phyloP scores from a whole-genome alignment of 1,140 invertebrate species.

The Drosophila nasuta region DNA sequence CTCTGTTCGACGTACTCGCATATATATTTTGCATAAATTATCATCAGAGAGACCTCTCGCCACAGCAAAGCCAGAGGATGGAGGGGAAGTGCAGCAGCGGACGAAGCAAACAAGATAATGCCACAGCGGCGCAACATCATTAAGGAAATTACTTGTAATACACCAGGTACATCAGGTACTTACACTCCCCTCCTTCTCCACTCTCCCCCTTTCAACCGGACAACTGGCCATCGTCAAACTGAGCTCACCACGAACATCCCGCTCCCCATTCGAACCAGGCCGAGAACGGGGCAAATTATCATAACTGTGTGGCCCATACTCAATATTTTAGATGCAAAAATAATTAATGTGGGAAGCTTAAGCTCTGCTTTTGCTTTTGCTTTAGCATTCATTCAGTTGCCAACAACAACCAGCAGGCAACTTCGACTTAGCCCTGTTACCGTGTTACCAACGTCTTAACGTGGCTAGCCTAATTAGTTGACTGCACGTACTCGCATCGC shows the following conservation, averaged over 20 bases:
- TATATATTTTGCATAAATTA: slow-evolving; percentile 83
- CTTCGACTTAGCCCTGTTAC: slow-evolving; percentile 10
- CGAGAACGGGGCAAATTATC: slow-evolving; percentile 62
- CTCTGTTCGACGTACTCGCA: slow-evolving; percentile 12
- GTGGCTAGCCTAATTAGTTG: slow-evolving; percentile 66
- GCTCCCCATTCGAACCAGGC: not conserved
- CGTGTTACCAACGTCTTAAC: slow-evolving; percentile 36
- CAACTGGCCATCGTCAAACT: slow-evolving; percentile 11
- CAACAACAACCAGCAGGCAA: slow-evolving; percentile 3
- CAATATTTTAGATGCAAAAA: slow-evolving; percentile 77
- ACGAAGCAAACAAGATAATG: slow-evolving; percentile 75
- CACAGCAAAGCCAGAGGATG: slow-evolving; percentile 14
- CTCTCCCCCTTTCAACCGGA: not conserved
- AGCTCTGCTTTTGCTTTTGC: slow-evolving; percentile 19
- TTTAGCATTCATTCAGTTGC: slow-evolving; percentile 18
- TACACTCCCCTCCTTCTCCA: slow-evolving; percentile 21
- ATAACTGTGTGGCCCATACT: slow-evolving; percentile 62
- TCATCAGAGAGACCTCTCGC: slow-evolving; percentile 49
- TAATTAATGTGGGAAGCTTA: slow-evolving; percentile 78
- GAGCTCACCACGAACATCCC: not conserved
- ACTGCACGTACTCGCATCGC: slow-evolving; percentile 55
- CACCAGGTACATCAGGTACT: slow-evolving; percentile 65
- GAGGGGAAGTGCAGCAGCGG: slow-evolving; percentile 19
- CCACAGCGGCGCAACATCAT: slow-evolving; percentile 79
- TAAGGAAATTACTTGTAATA: slow-evolving; percentile 81